phyloP scores from a whole-genome alignment of 2,113 vertebrate genomes.

The Sorex fumeus region DNA sequence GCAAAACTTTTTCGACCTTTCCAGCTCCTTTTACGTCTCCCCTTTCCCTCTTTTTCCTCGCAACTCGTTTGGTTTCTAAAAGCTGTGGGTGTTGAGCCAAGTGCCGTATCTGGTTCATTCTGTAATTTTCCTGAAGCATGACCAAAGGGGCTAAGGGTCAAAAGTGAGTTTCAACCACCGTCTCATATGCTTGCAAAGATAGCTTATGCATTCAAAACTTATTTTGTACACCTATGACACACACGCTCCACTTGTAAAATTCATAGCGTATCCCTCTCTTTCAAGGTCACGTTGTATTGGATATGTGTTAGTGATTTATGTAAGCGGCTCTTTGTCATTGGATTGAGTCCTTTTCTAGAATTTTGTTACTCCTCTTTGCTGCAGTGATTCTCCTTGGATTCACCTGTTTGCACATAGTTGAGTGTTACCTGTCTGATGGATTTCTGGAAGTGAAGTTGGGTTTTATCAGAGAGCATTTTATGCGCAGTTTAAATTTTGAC shows the following conservation, averaged over 20 bases:
- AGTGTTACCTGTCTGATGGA: not conserved
- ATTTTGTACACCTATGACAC: constrained; percentile 8
- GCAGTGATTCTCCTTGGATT: constrained; percentile 34
- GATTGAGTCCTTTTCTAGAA: not conserved
- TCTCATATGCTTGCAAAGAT: constrained; percentile 12
- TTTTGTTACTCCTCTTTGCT: constrained; percentile 61
- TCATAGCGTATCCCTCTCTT: not conserved
- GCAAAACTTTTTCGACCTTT: not conserved
- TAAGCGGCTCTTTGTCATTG: not conserved
- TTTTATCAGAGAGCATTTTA: not conserved
- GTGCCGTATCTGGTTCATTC: not conserved
- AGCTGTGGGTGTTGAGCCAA: not conserved
- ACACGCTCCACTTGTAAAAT: too few relatives aligned
- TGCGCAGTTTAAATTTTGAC: constrained; percentile 6
- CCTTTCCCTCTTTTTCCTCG: not conserved
- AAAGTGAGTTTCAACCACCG: not conserved
- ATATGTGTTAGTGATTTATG: not conserved
- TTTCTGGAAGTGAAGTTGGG: constrained; percentile 20
- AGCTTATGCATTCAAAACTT: not conserved
- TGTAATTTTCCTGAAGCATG: constrained; percentile 16
- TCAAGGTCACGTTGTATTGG: not conserved
- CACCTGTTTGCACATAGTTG: constrained; percentile 16
- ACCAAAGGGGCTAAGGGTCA: constrained; percentile 12
- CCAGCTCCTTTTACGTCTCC: too few relatives aligned
- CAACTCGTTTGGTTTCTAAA: not conserved